Base-by-base conservation (phyloP, 2,797 vertebrate genomes). In the Myotis daubentonii region DNA sequence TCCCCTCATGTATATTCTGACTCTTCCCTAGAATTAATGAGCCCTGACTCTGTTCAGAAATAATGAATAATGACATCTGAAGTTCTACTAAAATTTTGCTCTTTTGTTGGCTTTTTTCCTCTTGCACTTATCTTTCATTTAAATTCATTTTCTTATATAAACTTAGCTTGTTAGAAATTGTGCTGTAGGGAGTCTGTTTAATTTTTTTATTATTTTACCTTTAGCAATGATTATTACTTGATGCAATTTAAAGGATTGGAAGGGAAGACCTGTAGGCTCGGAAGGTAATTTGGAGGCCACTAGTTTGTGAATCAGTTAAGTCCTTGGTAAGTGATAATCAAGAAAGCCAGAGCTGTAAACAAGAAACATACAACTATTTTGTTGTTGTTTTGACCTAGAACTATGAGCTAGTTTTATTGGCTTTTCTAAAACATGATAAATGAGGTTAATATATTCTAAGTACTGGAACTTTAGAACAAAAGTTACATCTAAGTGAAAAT, bases 31-130 rank as follows among this genome's bases (percentile, higher is more conserved):
- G 55, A 94, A 47, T 53, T 84, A 88, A 81, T 76, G 30, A 93
- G 33, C 22, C 78, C 76, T 72, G 25, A 89, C 68, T 93, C n/a
- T 80, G 19, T 36, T 89, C 53, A 81, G 33, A 19, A 93, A 22
- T 60, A 84, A 49, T 57, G 81, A 94, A 89, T 75, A 92, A 83
- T n/a, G 30, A 30, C 19, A 53, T 65, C 20, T 91, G 22, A 95
- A 55, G 30, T 75, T 82, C 49, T 91, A 38, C 41, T 94, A n/a
- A 94, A 80, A 92, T 82, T 92, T 86, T 87, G n/a, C 51, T 71
- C 11, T 57, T 44, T n/a, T 36, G 1, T 80, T 81, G 74, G 33
- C 15, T 75, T 78, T 94, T 93, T 79, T 25, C 41, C 68, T 82
- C 13, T 74, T 83, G 62, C 25, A 23, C 62, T 84, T 89, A 51